Percentiles rank a stretch among this genome's conserved stretches.
phyloP scores from a whole-genome alignment of 2,888 invertebrate species.

The Ornithoptera alexandrae region DNA sequence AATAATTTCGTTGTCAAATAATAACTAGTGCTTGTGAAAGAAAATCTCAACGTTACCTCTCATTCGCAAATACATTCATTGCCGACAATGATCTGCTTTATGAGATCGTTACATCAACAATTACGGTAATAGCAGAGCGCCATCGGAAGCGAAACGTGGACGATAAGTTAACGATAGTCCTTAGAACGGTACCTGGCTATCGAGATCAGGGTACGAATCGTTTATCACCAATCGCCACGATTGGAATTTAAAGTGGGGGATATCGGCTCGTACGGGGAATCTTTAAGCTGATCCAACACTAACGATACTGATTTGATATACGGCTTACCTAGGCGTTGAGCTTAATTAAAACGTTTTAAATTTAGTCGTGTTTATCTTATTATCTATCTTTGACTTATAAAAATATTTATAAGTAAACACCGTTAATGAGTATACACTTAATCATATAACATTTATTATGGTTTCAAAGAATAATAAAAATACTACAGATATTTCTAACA shows the following conservation, averaged over 20 bases:
- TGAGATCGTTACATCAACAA: conserved; percentile 41
- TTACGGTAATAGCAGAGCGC: conserved; percentile 59
- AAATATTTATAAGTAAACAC: too few relatives aligned
- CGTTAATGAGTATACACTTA: too few relatives aligned
- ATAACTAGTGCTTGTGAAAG: too few relatives aligned
- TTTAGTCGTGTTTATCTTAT: too few relatives aligned
- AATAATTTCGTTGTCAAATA: too few relatives aligned
- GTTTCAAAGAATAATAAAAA: too few relatives aligned
- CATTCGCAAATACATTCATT: neutral
- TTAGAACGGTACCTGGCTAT: conserved; percentile 67
- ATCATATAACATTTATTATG: too few relatives aligned
- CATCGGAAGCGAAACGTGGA: conserved; percentile 75
- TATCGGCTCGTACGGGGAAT: conserved; percentile 35
- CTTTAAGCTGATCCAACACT: conserved; percentile 45
- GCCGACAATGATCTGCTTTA: neutral
- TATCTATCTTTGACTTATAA: too few relatives aligned
- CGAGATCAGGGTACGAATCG: conserved; percentile 73
- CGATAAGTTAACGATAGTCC: conserved; percentile 73
- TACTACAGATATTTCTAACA: too few relatives aligned
- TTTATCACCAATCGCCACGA: conserved; percentile 70
- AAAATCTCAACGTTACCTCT: neutral
- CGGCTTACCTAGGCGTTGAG: conserved; percentile 10
- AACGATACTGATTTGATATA: conserved; percentile 39
- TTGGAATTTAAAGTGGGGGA: conserved; percentile 65
- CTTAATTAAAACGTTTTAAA: conserved; percentile 18